Conservation (phyloP, 2,113 vertebrate genomes). For the Sminthopsis crassicaudata region DNA sequence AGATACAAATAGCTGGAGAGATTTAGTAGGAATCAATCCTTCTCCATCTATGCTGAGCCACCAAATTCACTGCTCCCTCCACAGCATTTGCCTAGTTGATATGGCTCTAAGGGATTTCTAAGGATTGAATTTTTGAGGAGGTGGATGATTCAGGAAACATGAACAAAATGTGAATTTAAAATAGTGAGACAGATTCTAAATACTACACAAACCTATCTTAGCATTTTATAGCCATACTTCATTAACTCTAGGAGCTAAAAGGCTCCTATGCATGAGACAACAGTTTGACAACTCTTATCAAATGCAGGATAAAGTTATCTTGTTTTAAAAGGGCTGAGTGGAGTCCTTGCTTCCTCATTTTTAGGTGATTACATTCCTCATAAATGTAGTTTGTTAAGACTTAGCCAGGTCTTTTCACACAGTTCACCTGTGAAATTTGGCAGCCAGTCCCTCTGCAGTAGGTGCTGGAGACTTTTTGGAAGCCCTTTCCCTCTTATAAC, state of each 20-base stretch:
- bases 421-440: slow-evolving; percentile 30
- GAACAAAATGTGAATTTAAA: neutral
- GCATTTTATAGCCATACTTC: neutral
- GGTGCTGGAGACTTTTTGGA: slow-evolving; percentile 53
- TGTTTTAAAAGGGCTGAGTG: slow-evolving; percentile 50
- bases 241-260: slow-evolving; percentile 8
- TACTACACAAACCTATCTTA: neutral
- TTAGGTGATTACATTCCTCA: slow-evolving; percentile 56
- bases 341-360: slow-evolving; percentile 60
- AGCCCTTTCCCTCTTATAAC: slow-evolving; percentile 50
- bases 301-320: neutral
- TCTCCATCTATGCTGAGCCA: neutral
- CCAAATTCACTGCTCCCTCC: neutral
- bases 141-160: slow-evolving; percentile 17
- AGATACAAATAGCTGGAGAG: neutral
- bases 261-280: slow-evolving; percentile 32
- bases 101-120: neutral
- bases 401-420: slow-evolving; percentile 20
- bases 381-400: slow-evolving; percentile 61
- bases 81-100: neutral
- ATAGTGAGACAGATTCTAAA: slow-evolving; percentile 27
- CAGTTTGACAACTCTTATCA: neutral
- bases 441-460: slow-evolving; percentile 30
- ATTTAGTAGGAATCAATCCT: neutral
- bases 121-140: neutral